These are phyloP conservation scores for Poeciliopsis gracilis DNA, from an alignment of 2,797 vertebrate genomes.

Conservation along the genomic window DNA sequence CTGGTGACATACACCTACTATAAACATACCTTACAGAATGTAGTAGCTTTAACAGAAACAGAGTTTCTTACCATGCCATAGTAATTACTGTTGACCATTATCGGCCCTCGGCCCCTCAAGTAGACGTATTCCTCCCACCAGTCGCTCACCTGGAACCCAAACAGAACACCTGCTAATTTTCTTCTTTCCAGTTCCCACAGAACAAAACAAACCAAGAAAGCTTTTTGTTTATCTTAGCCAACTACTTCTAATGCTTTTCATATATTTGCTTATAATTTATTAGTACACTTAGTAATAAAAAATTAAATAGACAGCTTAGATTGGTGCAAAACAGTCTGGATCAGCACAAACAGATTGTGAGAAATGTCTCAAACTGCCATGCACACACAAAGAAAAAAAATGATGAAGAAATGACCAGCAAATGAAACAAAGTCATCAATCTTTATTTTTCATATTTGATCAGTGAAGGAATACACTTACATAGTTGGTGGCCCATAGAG, in stretches of 20 bases:
- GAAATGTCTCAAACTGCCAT: not conserved
- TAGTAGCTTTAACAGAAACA: no score
- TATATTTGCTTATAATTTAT: not conserved
- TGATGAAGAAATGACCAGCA: not conserved
- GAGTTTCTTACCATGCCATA: conserved; percentile 83
- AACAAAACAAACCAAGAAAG: not conserved
- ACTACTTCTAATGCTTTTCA: not conserved
- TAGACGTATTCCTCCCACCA: conserved; percentile 93
- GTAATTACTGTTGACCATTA: conserved; percentile 92
- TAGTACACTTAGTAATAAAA: not conserved
- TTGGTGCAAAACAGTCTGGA: not conserved
- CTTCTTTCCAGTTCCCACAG: not conserved
- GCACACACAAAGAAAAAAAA: not conserved
- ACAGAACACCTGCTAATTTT: not conserved
- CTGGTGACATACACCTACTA: no score
- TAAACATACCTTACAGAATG: no score
- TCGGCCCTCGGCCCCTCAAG: conserved; percentile 80
- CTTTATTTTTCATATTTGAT: not conserved
- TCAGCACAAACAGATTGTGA: not conserved
- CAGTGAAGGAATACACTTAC: conserved; percentile 69
- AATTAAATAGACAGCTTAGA: not conserved
- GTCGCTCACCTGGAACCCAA: conserved; percentile 83
- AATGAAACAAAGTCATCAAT: not conserved
- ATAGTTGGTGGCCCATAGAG: conserved; percentile 90
- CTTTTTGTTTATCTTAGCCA: not conserved